Evolutionary conservation across 1,140 invertebrate species (phyloP).

Genomic region (Drosophila mauritiana): DNA sequence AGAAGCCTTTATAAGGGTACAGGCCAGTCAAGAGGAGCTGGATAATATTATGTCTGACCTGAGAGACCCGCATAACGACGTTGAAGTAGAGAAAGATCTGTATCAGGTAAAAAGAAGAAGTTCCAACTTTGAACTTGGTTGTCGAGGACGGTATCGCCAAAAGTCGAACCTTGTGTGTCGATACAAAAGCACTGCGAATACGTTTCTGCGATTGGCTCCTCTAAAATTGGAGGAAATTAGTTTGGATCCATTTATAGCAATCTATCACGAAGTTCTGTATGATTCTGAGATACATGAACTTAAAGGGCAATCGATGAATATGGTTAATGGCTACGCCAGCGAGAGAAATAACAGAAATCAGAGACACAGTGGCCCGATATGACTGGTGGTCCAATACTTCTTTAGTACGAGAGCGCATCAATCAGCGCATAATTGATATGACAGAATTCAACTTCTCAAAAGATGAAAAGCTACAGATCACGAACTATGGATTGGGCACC

Average conservation of each 20-base stretch:
- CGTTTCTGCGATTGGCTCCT: slow-evolving; percentile 92
- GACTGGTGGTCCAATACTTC: slow-evolving; percentile 87
- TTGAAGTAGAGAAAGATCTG: slow-evolving; percentile 1
- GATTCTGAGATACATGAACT: slow-evolving; percentile 95
- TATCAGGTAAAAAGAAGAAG: slow-evolving; percentile 4
- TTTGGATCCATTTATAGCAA: slow-evolving; percentile 92
- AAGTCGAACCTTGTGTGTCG: slow-evolving; percentile 89
- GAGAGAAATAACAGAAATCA: slow-evolving; percentile 87
- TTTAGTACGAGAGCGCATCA: slow-evolving; percentile 89
- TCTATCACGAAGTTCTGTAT: slow-evolving; percentile 95
- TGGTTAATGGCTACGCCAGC: slow-evolving; percentile 92
- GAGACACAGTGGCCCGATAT: slow-evolving; percentile 27
- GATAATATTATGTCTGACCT: neutral
- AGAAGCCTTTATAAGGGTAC: neutral
- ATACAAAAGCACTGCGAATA: slow-evolving; percentile 89
- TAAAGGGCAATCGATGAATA: slow-evolving; percentile 91
- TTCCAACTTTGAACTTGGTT: slow-evolving; percentile 91
- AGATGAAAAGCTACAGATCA: slow-evolving; percentile 86
- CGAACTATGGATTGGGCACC: slow-evolving; percentile 89
- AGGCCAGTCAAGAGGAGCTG: neutral
- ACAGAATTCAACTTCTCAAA: slow-evolving; percentile 86
- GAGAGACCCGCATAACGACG: neutral
- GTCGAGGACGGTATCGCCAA: slow-evolving; percentile 90
- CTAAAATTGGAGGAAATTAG: slow-evolving; percentile 96
- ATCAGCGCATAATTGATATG: slow-evolving; percentile 90